Evolutionary conservation across 2,113 vertebrate genomes (phyloP).

Genomic region (Nycticryphes semicollaris): DNA sequence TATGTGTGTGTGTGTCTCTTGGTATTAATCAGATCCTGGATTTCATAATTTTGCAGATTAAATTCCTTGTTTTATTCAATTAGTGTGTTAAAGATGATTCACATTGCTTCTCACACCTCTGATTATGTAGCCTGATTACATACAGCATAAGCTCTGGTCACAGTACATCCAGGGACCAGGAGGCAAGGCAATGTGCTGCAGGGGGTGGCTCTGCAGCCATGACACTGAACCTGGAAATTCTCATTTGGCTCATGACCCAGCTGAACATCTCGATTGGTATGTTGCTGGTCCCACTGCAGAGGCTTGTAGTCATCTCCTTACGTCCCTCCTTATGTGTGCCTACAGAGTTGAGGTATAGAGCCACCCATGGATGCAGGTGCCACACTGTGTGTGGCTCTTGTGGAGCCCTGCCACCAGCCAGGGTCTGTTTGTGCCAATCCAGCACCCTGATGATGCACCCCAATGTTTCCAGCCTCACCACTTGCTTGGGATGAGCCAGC

Average conservation of each 20-base stretch:
- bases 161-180: rapidly evolving
- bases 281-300: not conserved
- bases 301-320: not conserved
- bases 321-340: not conserved
- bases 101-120: not conserved
- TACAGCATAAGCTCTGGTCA: not conserved
- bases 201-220: rapidly evolving
- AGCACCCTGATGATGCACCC: too few relatives aligned
- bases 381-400: rapidly evolving
- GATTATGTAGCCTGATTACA: not conserved
- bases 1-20: rapidly evolving
- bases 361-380: not conserved
- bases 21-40: not conserved
- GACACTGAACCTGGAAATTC: too few relatives aligned
- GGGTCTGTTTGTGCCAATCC: rapidly evolving
- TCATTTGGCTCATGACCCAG: not conserved
- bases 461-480: not conserved
- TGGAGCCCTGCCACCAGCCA: not conserved
- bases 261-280: rapidly evolving
- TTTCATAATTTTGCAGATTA: not conserved
- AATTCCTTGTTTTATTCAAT: not conserved
- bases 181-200: not conserved
- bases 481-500: not conserved
- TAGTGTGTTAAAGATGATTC: not conserved
- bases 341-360: rapidly evolving